A percentile compares a stretch with the other conserved stretches of the same genome.
Evolutionary conservation across 2,888 invertebrate species (phyloP).

Genomic region (Celastrina argiolus): DNA sequence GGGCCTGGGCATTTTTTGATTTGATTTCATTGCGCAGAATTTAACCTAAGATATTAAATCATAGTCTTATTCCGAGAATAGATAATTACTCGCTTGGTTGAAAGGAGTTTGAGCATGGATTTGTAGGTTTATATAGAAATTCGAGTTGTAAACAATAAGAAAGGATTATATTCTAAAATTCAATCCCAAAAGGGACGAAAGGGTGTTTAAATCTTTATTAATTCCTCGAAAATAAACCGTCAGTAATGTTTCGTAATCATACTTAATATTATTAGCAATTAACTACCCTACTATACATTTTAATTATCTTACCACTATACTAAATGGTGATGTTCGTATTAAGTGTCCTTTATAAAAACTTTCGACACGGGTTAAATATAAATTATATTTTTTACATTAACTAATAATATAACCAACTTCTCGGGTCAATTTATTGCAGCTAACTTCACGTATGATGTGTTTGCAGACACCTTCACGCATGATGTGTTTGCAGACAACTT

Average conservation of each 20-base stretch:
- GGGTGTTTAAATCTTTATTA: constrained; percentile 2
- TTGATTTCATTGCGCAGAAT: too few species aligned
- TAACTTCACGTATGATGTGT: too few species aligned
- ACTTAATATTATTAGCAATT: neutral
- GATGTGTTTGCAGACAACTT: constrained; percentile 59
- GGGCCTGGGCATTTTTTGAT: too few species aligned
- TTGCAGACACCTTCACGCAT: neutral
- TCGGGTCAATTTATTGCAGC: too few species aligned
- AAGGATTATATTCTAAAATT: constrained; percentile 1
- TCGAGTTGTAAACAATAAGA: neutral
- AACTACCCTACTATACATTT: neutral
- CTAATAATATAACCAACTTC: too few species aligned
- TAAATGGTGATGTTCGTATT: too few species aligned
- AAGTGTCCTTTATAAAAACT: too few species aligned
- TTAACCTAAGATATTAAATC: too few species aligned
- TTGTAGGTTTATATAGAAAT: neutral
- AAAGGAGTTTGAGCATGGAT: neutral
- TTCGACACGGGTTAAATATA: too few species aligned
- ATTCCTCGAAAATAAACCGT: neutral
- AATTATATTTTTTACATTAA: too few species aligned
- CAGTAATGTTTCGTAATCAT: neutral
- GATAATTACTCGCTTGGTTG: neutral
- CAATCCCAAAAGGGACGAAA: neutral
- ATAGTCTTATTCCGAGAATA: neutral
- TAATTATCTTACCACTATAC: too few species aligned